Percentiles rank a stretch among this genome's conserved stretches.
Conservation (phyloP, 2,113 vertebrate genomes). For the Phocoena phocoena region DNA sequence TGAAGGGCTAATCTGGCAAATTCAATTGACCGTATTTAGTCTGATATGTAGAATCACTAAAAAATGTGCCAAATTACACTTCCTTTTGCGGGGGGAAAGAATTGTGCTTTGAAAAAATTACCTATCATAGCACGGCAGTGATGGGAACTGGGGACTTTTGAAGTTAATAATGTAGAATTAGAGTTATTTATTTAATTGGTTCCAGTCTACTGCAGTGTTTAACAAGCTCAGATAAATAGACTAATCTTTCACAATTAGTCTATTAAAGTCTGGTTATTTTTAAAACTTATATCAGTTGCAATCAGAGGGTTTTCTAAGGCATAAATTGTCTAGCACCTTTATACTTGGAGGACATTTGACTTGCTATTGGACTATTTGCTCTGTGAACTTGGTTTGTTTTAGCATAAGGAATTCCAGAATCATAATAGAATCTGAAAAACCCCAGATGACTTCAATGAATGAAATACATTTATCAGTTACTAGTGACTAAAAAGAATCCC, state of each 20-base stretch:
- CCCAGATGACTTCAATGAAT: neutral
- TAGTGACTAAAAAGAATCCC: neutral
- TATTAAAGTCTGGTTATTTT: slow-evolving; percentile 76
- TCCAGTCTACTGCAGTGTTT: slow-evolving; percentile 81
- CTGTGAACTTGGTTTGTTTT: slow-evolving; percentile 57
- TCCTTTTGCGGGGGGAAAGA: slow-evolving; percentile 20
- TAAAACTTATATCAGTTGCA: slow-evolving; percentile 23
- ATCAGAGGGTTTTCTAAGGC: slow-evolving; percentile 49
- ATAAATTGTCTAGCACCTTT: slow-evolving; percentile 45
- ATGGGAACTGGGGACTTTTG: slow-evolving; percentile 70
- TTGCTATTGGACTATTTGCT: slow-evolving; percentile 32
- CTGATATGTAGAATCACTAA: neutral
- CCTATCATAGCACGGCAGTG: slow-evolving; percentile 54
- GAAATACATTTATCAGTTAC: neutral
- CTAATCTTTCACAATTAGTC: slow-evolving; percentile 81
- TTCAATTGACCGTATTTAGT: neutral
- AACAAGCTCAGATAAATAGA: slow-evolving; percentile 79
- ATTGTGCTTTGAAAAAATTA: slow-evolving; percentile 54
- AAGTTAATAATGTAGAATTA: slow-evolving; percentile 82
- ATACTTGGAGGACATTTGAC: neutral
- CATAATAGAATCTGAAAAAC: slow-evolving; percentile 30
- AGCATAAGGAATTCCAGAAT: slow-evolving; percentile 15
- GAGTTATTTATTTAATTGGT: slow-evolving; percentile 82
- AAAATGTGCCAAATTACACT: slow-evolving; percentile 50
- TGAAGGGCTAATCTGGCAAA: neutral